These are phyloP conservation scores for Timandra comae DNA, from an alignment of 2,888 invertebrate species.

Conservation along the genomic window DNA sequence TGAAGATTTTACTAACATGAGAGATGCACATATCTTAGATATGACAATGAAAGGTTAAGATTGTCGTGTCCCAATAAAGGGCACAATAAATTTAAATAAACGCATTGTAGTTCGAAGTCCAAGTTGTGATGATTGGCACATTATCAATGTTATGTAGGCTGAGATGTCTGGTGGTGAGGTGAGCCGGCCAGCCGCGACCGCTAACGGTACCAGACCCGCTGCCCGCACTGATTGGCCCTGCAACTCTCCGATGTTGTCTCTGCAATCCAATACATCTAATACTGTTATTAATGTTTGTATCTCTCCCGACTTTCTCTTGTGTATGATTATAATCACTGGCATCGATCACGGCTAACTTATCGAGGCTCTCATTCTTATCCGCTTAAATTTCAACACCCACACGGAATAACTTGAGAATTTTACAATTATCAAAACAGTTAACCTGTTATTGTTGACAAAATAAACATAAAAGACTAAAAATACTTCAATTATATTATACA, in stretches of 20 bases:
- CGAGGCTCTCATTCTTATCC: slow-evolving; percentile 44
- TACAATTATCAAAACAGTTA: slow-evolving; percentile 24
- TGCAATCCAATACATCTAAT: slow-evolving; percentile 68
- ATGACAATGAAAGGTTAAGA: slow-evolving; percentile 10
- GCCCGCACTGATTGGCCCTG: slow-evolving; percentile 55
- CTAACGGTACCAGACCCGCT: slow-evolving; percentile 56
- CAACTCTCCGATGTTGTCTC: slow-evolving; percentile 56
- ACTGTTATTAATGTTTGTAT: slow-evolving; percentile 67
- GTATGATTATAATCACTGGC: slow-evolving; percentile 52
- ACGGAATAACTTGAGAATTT: slow-evolving; percentile 25
- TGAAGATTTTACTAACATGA: no score
- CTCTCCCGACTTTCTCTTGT: slow-evolving; percentile 61
- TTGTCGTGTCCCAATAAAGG: slow-evolving; percentile 9
- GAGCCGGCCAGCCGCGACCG: slow-evolving; percentile 32
- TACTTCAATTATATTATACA: background rate
- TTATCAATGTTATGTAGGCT: slow-evolving; percentile 58
- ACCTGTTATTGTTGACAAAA: background rate
- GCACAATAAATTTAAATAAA: slow-evolving; percentile 16
- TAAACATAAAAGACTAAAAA: no score
- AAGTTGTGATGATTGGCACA: slow-evolving; percentile 46
- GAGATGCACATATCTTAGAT: no score
- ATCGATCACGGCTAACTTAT: slow-evolving; percentile 56
- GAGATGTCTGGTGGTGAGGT: slow-evolving; percentile 43
- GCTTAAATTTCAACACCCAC: slow-evolving; percentile 52
- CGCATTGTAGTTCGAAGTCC: slow-evolving; percentile 13